Evolutionary conservation across 2,797 vertebrate genomes (phyloP).

Genomic region (Cygnus olor): DNA sequence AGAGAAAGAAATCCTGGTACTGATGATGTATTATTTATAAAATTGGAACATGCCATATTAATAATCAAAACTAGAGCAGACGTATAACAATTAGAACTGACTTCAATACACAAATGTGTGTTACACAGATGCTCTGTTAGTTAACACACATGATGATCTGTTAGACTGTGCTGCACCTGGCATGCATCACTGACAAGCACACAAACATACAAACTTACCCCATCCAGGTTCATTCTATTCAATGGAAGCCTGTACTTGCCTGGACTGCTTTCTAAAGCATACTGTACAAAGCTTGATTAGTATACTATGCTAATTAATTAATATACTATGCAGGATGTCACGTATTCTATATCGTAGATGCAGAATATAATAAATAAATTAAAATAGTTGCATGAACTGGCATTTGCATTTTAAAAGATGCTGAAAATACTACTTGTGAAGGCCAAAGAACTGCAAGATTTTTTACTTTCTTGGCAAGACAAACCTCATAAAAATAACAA

Average conservation of each 20-base stretch:
- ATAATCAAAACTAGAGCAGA: neutral
- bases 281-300: neutral
- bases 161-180: neutral
- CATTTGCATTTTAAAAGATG: neutral
- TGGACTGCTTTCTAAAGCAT: neutral
- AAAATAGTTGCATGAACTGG: neutral
- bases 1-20: neutral
- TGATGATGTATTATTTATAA: neutral
- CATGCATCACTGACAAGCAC: neutral
- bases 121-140: neutral
- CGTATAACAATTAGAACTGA: neutral
- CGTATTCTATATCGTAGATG: neutral
- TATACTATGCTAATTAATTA: neutral
- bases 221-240: neutral
- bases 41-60: neutral
- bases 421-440: neutral
- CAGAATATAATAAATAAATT: neutral
- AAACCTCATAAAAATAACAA: neutral
- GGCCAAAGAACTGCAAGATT: neutral
- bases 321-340: neutral
- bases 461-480: neutral
- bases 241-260: neutral
- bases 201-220: neutral
- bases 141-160: neutral
- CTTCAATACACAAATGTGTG: neutral